Conservation (phyloP, 2,113 vertebrate species). For the Pyrgilauda ruficollis region DNA sequence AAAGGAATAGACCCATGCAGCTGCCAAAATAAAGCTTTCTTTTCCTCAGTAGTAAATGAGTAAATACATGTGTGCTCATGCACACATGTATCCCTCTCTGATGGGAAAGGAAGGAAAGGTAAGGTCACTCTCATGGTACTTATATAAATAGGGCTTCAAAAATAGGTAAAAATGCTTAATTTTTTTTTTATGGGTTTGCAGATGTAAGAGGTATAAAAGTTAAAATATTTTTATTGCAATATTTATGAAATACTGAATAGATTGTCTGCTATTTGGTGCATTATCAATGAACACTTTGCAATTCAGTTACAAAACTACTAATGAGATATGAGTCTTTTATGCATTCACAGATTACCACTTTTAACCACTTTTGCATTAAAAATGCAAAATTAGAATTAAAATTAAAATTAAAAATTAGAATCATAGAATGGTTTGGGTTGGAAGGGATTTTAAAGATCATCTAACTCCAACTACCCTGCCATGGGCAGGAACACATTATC, state of each 20-base stretch:
- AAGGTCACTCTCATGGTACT: background rate
- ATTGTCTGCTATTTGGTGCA: background rate
- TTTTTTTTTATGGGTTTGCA: background rate
- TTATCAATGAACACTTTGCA: background rate
- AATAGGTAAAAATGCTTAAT: background rate
- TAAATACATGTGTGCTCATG: background rate
- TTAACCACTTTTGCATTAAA: background rate
- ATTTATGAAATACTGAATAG: background rate
- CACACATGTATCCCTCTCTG: background rate
- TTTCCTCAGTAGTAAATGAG: background rate
- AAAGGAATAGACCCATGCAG: background rate
- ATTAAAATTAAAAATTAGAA: no score
- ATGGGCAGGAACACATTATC: background rate
- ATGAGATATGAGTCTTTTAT: background rate
- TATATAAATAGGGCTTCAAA: background rate
- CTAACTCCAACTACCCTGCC: background rate
- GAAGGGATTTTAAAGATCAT: background rate
- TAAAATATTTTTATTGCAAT: background rate
- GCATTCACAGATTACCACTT: background rate
- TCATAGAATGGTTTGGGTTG: background rate
- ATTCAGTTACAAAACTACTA: background rate
- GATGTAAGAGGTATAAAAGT: background rate
- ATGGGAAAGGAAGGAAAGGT: background rate
- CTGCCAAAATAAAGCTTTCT: background rate
- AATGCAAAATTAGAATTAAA: no score